Evolutionary conservation across 1,140 invertebrate species (phyloP).

Genomic region (Drosophila orena): DNA sequence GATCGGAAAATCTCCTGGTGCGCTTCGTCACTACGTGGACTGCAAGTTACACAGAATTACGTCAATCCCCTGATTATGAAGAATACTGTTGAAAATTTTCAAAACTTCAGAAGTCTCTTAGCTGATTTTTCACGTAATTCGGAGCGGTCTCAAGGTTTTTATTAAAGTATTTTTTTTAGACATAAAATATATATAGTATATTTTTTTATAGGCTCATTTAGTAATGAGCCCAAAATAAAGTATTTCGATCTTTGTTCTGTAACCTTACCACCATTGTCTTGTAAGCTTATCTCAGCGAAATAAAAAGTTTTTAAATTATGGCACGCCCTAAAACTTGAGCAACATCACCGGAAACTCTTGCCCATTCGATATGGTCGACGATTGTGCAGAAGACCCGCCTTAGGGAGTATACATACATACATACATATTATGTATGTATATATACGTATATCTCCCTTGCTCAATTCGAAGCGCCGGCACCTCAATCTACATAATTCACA

Average conservation of each 20-base stretch:
- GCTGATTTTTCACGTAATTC: constrained; percentile 4
- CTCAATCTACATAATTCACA: constrained; percentile 67
- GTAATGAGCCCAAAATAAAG: constrained; percentile 10
- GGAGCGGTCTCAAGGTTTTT: constrained; percentile 10
- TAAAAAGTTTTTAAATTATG: constrained; percentile 36
- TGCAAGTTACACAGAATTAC: too few species aligned
- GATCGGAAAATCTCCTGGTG: too few species aligned
- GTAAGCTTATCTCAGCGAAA: constrained; percentile 31
- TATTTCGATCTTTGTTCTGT: constrained; percentile 37
- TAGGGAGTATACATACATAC: neutral
- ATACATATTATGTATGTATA: neutral
- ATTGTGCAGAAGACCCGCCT: constrained; percentile 24
- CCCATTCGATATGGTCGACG: constrained; percentile 41
- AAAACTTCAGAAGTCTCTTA: neutral
- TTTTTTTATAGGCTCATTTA: constrained; percentile 30
- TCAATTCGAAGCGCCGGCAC: constrained; percentile 31
- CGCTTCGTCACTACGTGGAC: too few species aligned
- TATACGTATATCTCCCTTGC: constrained; percentile 9
- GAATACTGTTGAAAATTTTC: too few species aligned
- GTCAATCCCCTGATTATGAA: too few species aligned
- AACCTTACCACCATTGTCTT: constrained; percentile 35
- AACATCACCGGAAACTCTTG: constrained; percentile 53
- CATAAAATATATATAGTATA: neutral
- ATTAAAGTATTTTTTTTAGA: constrained; percentile 8
- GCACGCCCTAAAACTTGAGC: constrained; percentile 55